Base-by-base conservation (phyloP, 2,113 vertebrate species). In the Epinephelus lanceolatus region DNA sequence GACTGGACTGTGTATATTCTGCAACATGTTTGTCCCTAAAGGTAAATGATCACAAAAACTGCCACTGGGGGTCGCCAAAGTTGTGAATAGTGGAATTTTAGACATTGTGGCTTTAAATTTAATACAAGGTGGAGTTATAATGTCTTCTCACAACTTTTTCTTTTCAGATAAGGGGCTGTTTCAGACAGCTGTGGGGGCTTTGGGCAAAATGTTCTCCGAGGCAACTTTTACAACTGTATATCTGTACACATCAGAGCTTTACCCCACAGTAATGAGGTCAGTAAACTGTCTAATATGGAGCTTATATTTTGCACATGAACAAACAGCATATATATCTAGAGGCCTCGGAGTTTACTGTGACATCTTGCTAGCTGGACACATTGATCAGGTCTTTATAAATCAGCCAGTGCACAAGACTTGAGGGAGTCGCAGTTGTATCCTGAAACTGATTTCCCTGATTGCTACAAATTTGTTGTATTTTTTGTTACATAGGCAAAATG, bases 201-300 rank as follows among this genome's bases (percentile, higher is more conserved):
- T 86, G 51, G 91, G 91, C 37, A 93, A 93, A 57, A 81, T 90
- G 90, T 91, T 88, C 15, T 61, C 87, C 65, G 83, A 86, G 21
- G 83, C 27, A 49, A n/a, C 88, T 30, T 90, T 93, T 68, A 90
- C 83, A 8, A 69, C 37, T n/a, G 18, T 89, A 18, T 86, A 21
- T 76, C 65, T 93, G 23, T 90, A 90, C 74, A 91, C 91, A 72
- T 15, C 76, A 18, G 91, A 93, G 71, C 81, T 93, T 33, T 91
- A 86, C 37, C 90, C 91, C 21, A 91, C 90, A 25, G 90, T 93
- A 12, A 59, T 93, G 67, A 89, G 91, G 91, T 91, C 42, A 68
- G 53, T 71, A 47, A 57, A 80, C 23, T 53, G 11, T 73, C 40
- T n/a, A 7, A 25, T 30, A 59, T 1, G 42, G 4, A 55, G 11